phyloP scores from a whole-genome alignment of 2,797 vertebrate species.

The Argentina silus region DNA sequence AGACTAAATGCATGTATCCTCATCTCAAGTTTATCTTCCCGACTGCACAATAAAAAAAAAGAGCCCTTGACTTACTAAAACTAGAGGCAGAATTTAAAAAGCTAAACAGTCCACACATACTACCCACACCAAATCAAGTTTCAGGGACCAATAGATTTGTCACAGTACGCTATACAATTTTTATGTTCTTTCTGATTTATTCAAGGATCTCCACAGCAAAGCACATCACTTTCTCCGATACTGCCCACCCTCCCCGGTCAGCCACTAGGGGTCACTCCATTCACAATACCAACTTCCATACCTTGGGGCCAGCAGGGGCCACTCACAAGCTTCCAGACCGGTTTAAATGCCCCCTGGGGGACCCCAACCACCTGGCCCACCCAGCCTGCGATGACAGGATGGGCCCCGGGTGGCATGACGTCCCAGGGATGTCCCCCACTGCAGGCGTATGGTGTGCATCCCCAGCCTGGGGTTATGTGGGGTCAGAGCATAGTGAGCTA shows the following conservation, averaged over 20 bases:
- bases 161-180: too few relatives aligned
- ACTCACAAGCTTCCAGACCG: slow-evolving; percentile 16
- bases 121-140: too few relatives aligned
- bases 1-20: too few relatives aligned
- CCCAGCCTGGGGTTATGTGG: slow-evolving; percentile 17
- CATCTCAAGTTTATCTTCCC: too few relatives aligned
- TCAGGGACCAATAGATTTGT: too few relatives aligned
- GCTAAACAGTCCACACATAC: too few relatives aligned
- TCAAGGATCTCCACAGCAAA: slow-evolving; percentile 47
- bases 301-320: slow-evolving; percentile 52
- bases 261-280: slow-evolving; percentile 50
- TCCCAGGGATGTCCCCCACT: slow-evolving; percentile 23
- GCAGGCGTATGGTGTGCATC: background rate
- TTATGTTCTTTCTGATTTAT: background rate
- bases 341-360: slow-evolving; percentile 39
- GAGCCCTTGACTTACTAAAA: too few relatives aligned
- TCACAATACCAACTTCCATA: slow-evolving; percentile 31
- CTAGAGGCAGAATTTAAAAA: too few relatives aligned
- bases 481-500: background rate
- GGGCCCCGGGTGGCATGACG: slow-evolving; percentile 22
- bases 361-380: slow-evolving; percentile 28
- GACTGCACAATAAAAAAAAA: too few relatives aligned
- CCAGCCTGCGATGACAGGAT: slow-evolving; percentile 25
- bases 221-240: slow-evolving; percentile 57
- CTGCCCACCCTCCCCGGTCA: slow-evolving; percentile 59